phyloP scores from a whole-genome alignment of 2,888 invertebrate genomes.

The Apotomis turbidana region DNA sequence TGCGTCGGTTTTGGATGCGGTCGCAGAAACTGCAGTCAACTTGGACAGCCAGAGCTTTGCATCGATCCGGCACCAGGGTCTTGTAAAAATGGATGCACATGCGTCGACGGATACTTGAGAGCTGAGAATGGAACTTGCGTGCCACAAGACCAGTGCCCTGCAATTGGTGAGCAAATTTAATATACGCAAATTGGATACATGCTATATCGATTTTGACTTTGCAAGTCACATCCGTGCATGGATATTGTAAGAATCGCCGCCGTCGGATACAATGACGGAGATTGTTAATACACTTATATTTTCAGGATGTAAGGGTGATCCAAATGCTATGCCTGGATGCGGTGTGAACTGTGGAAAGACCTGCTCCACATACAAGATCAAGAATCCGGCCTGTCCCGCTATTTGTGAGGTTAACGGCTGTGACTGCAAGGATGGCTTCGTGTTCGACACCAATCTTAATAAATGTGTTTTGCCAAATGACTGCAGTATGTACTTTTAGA shows the following conservation, averaged over 20 bases:
- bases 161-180: background rate
- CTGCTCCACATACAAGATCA: constrained; percentile 3
- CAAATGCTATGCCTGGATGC: too few species aligned
- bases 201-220: background rate
- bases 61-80: background rate
- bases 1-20: background rate
- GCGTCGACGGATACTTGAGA: background rate
- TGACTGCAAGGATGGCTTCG: too few species aligned
- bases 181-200: too few species aligned
- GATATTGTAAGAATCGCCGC: too few species aligned
- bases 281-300: too few species aligned
- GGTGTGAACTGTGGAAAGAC: constrained; percentile 12
- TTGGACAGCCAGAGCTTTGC: background rate
- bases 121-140: background rate
- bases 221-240: too few species aligned
- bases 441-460: too few species aligned
- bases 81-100: background rate
- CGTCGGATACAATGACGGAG: background rate
- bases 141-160: background rate
- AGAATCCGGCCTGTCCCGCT: too few species aligned
- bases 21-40: background rate
- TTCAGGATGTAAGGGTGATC: too few species aligned
- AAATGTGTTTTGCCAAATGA: too few species aligned
- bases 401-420: too few species aligned
- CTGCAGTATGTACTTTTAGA: too few species aligned